phyloP scores from a whole-genome alignment of 2,113 vertebrate genomes.

The Cyphomyrus plagiostoma region DNA sequence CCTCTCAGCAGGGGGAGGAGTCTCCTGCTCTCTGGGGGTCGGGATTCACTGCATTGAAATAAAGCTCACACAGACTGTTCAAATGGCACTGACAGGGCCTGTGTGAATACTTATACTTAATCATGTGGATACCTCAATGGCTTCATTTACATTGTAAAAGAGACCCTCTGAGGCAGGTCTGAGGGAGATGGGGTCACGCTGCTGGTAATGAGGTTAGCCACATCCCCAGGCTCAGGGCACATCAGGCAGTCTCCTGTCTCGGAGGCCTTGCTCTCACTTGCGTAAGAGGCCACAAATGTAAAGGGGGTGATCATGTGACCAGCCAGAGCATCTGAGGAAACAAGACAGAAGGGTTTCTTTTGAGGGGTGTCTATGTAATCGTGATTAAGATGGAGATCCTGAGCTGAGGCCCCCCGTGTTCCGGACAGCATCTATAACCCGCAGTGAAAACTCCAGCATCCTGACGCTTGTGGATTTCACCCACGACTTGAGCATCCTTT shows the following conservation, averaged over 20 bases:
- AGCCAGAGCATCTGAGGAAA: background rate
- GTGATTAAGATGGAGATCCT: background rate
- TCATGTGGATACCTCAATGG: constrained; percentile 8
- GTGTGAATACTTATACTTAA: constrained; percentile 16
- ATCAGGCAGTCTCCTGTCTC: background rate
- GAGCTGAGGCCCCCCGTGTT: background rate
- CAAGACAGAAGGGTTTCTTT: background rate
- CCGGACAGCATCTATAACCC: background rate
- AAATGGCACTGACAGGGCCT: background rate
- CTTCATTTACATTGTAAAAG: constrained; percentile 19
- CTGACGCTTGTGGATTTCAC: background rate
- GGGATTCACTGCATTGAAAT: constrained; percentile 22
- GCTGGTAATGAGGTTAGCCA: constrained; percentile 10
- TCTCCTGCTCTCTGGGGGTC: background rate
- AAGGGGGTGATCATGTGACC: background rate
- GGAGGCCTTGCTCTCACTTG: background rate
- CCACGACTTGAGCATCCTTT: background rate
- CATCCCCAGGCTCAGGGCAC: background rate
- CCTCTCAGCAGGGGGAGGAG: constrained; percentile 3
- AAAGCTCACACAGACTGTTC: constrained; percentile 10
- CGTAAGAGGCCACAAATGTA: background rate
- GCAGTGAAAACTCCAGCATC: background rate
- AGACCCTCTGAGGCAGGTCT: background rate
- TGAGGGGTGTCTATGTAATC: background rate
- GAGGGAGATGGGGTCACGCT: background rate